Evolutionary conservation across 2,113 vertebrate genomes (phyloP).

Genomic region (Cyphomyrus plagiostoma): DNA sequence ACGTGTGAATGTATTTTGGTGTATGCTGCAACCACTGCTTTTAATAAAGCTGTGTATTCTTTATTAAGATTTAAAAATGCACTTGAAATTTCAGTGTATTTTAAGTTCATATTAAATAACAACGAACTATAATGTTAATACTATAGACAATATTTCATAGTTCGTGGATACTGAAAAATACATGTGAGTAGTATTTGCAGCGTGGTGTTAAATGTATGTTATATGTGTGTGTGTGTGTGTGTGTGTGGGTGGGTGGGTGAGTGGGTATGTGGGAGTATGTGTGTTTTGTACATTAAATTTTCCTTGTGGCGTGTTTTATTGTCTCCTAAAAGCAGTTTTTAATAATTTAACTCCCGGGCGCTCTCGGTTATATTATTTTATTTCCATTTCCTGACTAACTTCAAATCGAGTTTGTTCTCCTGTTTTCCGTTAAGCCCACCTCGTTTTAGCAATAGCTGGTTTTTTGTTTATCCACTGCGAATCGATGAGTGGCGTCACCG

Average conservation of each 20-base stretch:
- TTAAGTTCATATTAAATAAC: not conserved
- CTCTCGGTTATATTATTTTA: not conserved
- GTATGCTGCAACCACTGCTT: not conserved
- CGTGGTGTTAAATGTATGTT: not conserved
- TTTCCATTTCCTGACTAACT: constrained; percentile 39
- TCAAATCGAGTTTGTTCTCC: constrained; percentile 65
- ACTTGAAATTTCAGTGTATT: not conserved
- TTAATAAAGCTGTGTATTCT: not conserved
- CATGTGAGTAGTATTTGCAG: not conserved
- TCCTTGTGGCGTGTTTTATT: not conserved
- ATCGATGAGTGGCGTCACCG: constrained; percentile 93
- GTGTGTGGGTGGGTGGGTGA: not conserved
- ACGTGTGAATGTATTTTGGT: not conserved
- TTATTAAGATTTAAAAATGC: not conserved
- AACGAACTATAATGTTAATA: not conserved
- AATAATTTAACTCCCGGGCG: not conserved
- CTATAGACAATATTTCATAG: not conserved
- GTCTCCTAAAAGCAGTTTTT: not conserved
- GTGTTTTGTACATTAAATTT: not conserved
- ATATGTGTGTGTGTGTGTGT: not conserved
- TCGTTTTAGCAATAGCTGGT: constrained; percentile 69
- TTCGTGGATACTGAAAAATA: not conserved
- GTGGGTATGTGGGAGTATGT: not conserved
- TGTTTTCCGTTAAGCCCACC: constrained; percentile 64
- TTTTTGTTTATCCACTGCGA: constrained; percentile 78